phyloP scores from a whole-genome alignment of 2,797 vertebrate species.

The Chloroceryle amazona region DNA sequence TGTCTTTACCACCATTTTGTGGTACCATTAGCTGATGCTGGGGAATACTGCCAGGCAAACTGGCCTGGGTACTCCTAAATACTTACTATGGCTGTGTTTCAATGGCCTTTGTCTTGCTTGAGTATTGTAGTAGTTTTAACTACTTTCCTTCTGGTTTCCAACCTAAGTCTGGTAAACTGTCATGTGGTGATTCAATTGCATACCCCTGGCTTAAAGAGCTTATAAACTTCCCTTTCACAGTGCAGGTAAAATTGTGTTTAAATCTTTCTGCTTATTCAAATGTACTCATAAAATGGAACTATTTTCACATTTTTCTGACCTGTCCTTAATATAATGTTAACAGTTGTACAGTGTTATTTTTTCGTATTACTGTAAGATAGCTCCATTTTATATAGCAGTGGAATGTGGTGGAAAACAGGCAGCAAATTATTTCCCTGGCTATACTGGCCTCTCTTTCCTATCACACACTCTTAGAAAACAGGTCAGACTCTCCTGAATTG shows the following conservation, averaged over 20 bases:
- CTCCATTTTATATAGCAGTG: not conserved
- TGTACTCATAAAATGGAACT: not conserved
- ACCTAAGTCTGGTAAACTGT: not conserved
- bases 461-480: not conserved
- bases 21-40: not conserved
- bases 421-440: not conserved
- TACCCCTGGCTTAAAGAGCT: not conserved
- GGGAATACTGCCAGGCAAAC: not conserved
- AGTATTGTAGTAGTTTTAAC: not conserved
- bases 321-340: not conserved
- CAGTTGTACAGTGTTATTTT: not conserved
- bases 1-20: not conserved
- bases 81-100: not conserved
- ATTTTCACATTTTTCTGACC: not conserved
- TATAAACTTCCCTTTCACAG: not conserved
- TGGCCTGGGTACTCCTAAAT: accelerated
- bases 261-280: constrained; percentile 42
- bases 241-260: not conserved
- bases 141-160: not conserved
- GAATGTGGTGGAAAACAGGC: not conserved
- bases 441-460: not conserved
- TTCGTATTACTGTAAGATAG: not conserved
- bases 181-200: not conserved
- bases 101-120: not conserved
- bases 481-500: not conserved